Evolutionary conservation across 2,797 vertebrate genomes (phyloP).

Genomic region (Myotis planiceps): DNA sequence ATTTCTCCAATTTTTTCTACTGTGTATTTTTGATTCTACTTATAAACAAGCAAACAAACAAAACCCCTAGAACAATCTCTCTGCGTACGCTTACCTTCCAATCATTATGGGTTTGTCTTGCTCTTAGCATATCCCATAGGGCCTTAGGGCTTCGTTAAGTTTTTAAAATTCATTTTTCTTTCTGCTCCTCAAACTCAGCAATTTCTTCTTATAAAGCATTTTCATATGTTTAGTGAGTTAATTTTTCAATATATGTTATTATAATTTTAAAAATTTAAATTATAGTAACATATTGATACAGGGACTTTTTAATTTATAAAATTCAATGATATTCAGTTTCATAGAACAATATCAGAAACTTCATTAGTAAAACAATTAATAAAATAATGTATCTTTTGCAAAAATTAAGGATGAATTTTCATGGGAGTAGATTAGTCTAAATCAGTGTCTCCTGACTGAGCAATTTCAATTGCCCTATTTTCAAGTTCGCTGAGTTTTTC

Average conservation of each 20-base stretch:
- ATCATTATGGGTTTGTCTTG: not conserved
- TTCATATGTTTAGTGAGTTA: not conserved
- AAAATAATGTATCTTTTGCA: constrained; percentile 30
- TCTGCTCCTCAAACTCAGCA: not conserved
- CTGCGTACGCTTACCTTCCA: not conserved
- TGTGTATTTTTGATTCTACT: not conserved
- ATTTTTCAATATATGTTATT: not conserved
- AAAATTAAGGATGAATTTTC: constrained; percentile 61
- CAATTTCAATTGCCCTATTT: not conserved
- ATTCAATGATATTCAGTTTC: constrained; percentile 65
- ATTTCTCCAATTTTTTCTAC: not conserved
- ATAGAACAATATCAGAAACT: constrained; percentile 50
- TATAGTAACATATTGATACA: not conserved
- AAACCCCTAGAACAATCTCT: not conserved
- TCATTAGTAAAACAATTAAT: constrained; percentile 77
- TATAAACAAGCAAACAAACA: not conserved
- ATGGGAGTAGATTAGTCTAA: constrained; percentile 23
- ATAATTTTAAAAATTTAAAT: not conserved
- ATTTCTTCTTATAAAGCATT: not conserved
- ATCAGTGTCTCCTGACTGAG: constrained; percentile 40
- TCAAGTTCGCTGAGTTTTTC: not conserved
- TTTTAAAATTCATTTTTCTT: not conserved
- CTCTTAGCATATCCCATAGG: not conserved
- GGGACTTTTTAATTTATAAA: constrained; percentile 67
- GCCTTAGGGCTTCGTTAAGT: not conserved